phyloP scores from a whole-genome alignment of 2,113 vertebrate species.

The Oryzias melastigma region DNA sequence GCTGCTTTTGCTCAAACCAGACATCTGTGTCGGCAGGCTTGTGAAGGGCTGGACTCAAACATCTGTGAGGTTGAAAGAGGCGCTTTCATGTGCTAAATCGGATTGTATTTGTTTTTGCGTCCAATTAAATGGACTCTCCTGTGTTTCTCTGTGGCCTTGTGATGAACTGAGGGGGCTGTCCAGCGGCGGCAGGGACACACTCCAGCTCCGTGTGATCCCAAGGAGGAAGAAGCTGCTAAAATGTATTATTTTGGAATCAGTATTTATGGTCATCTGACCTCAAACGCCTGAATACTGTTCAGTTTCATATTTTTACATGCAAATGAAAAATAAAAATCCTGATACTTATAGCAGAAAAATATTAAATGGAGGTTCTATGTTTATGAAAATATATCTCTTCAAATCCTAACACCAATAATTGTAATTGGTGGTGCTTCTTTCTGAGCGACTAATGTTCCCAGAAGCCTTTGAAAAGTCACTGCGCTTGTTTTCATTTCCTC shows the following conservation, averaged over 20 bases:
- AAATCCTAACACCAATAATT: no score
- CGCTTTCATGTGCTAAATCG: background rate
- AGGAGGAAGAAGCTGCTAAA: no score
- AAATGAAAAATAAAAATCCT: no score
- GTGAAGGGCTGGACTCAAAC: background rate
- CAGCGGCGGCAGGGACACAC: no score
- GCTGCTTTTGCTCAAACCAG: slow-evolving; percentile 9
- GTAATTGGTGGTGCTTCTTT: background rate
- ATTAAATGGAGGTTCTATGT: no score
- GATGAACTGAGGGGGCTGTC: no score
- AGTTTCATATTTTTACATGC: background rate
- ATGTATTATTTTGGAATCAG: background rate
- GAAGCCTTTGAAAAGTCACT: slow-evolving; percentile 24
- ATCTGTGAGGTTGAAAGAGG: slow-evolving; percentile 8
- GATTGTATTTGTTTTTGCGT: slow-evolving; percentile 18
- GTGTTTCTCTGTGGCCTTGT: no score
- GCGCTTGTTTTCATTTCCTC: slow-evolving; percentile 54
- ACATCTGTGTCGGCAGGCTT: background rate
- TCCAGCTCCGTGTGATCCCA: no score
- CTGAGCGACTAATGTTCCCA: slow-evolving; percentile 1
- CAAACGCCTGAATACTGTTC: background rate
- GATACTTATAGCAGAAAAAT: no score
- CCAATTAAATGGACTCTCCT: slow-evolving; percentile 6
- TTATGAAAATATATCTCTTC: no score
- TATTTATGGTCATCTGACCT: background rate